phyloP scores from a whole-genome alignment of 2,113 vertebrate genomes.

The Hystrix brachyura region DNA sequence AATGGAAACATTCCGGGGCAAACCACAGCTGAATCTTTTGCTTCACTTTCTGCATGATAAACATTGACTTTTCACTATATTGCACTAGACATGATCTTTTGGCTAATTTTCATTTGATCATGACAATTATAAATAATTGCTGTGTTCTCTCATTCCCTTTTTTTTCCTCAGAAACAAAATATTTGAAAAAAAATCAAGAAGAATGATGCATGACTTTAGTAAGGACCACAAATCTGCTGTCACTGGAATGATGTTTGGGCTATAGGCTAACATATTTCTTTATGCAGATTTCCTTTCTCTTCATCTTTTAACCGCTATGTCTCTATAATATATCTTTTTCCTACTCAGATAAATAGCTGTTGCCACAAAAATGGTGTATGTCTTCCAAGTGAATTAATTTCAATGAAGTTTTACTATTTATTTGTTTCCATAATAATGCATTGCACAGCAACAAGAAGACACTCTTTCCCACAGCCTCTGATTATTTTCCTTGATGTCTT shows the following conservation, averaged over 20 bases:
- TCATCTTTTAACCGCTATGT: not conserved
- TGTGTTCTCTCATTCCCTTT: not conserved
- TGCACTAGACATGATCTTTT: conserved; percentile 49
- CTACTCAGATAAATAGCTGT: not conserved
- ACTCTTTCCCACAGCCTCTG: not conserved
- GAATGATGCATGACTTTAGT: conserved; percentile 8
- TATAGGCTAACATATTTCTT: conserved; percentile 13
- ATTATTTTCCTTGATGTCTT: not conserved
- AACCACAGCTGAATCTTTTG: not conserved
- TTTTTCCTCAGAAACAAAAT: conserved; percentile 33
- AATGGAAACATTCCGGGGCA: not conserved
- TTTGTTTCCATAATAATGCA: not conserved
- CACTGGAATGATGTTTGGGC: not conserved
- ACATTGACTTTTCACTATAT: conserved; percentile 19
- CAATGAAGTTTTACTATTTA: not conserved
- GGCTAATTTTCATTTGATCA: conserved; percentile 39
- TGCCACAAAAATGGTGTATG: not conserved
- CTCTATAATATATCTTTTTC: not conserved
- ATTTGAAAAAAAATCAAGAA: conserved; percentile 44
- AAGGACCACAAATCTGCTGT: conserved; percentile 5
- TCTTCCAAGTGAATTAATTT: not conserved
- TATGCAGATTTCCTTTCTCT: not conserved
- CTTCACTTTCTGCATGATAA: conserved; percentile 34
- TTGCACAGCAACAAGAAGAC: not conserved
- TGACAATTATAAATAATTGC: conserved; percentile 11